A percentile compares a stretch with the other conserved stretches of the same genome.
Evolutionary conservation across 2,797 vertebrate species (phyloP).

Genomic region (Aselliscus stoliczkanus): DNA sequence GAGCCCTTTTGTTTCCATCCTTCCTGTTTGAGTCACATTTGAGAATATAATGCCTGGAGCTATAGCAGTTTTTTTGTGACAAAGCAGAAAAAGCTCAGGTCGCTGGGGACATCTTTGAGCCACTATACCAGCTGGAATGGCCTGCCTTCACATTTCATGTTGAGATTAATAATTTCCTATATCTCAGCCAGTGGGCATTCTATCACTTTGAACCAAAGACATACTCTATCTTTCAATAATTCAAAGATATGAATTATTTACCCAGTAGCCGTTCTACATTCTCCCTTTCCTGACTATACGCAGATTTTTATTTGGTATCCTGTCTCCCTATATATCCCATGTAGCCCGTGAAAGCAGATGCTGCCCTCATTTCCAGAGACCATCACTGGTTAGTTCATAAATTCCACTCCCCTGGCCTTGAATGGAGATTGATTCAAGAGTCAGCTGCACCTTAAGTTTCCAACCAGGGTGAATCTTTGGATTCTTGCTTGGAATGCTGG

Average conservation of each 20-base stretch:
- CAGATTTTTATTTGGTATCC: background rate
- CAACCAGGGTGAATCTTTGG: background rate
- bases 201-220: constrained; percentile 13
- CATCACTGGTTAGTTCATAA: background rate
- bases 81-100: background rate
- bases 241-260: background rate
- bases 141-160: background rate
- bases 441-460: background rate
- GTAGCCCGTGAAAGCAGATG: background rate
- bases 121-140: background rate
- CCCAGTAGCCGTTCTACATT: background rate
- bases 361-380: background rate
- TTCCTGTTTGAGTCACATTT: background rate
- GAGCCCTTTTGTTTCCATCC: background rate
- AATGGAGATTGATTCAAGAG: background rate
- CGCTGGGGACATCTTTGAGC: background rate
- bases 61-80: background rate
- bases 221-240: background rate
- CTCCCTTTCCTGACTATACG: background rate
- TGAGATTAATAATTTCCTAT: background rate
- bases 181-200: background rate
- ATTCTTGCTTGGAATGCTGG: background rate
- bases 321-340: background rate
- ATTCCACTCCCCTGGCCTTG: background rate
- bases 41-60: background rate